phyloP scores from a whole-genome alignment of 2,888 invertebrate genomes.

The Chirona hameri region DNA sequence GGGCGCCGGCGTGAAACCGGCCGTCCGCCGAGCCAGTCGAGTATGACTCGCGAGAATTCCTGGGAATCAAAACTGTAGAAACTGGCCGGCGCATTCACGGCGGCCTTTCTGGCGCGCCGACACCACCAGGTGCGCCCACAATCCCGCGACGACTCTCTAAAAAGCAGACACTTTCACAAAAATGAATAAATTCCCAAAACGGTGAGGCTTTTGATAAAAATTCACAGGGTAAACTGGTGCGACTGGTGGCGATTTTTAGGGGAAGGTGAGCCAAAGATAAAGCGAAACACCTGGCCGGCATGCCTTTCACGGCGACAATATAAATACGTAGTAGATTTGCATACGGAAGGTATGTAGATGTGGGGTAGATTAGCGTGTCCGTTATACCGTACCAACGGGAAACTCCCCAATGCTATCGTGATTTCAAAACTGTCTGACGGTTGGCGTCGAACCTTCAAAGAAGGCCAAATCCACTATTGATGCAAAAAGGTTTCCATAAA shows the following conservation, averaged over 20 bases:
- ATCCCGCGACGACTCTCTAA: not conserved
- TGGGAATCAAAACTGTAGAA: constrained; percentile 28
- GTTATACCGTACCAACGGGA: not conserved
- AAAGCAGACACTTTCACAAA: not conserved
- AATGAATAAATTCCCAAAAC: constrained; percentile 26
- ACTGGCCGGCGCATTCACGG: not conserved
- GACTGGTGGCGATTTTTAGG: not conserved
- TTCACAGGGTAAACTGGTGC: not conserved
- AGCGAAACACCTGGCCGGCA: constrained; percentile 3
- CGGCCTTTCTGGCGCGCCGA: not conserved
- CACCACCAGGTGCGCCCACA: not conserved
- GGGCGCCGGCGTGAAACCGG: not conserved
- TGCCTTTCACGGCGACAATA: constrained; percentile 8
- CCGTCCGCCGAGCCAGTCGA: not conserved
- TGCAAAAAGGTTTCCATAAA: not conserved
- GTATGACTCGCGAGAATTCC: constrained; percentile 13
- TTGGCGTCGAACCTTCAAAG: not conserved
- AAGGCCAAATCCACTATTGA: not conserved
- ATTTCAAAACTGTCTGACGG: not conserved
- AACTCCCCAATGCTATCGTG: not conserved
- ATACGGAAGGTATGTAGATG: not conserved
- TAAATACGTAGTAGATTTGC: not conserved
- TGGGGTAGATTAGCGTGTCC: constrained; percentile 2
- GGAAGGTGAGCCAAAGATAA: constrained; percentile 5
- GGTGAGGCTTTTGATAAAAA: constrained; percentile 3